Conservation (phyloP, 2,113 vertebrate genomes). For the Todiramphus saurophagus region DNA sequence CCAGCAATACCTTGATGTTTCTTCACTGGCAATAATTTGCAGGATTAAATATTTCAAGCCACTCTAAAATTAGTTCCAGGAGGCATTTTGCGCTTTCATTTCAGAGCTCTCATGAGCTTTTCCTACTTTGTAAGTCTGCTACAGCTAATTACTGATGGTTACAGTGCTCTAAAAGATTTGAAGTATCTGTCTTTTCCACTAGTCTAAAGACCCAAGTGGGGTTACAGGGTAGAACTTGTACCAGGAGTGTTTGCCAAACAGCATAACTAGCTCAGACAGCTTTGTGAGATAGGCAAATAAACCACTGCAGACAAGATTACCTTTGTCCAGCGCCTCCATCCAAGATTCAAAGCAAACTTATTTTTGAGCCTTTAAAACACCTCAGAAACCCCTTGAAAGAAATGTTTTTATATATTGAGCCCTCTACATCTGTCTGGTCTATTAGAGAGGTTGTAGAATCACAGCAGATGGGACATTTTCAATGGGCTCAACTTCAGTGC, state of each 20-base stretch:
- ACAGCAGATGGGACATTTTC: not conserved
- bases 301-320: constrained; percentile 6
- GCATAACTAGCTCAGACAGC: constrained; percentile 7
- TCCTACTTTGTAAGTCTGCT: constrained; percentile 30
- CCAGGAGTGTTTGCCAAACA: constrained; percentile 37
- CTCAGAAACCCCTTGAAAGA: not conserved
- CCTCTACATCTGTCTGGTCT: not conserved
- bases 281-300: not conserved
- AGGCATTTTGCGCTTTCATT: constrained; percentile 50
- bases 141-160: constrained; percentile 60
- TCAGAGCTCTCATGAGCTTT: constrained; percentile 48
- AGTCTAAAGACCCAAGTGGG: constrained; percentile 18
- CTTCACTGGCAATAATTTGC: constrained; percentile 56
- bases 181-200: constrained; percentile 43
- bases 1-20: constrained; percentile 42
- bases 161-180: constrained; percentile 19
- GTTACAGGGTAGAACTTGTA: not conserved
- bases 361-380: not conserved
- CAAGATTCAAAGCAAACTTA: not conserved
- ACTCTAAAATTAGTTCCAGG: constrained; percentile 60
- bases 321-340: not conserved
- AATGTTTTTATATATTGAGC: not conserved
- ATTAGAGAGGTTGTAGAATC: not conserved
- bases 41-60: constrained; percentile 62
- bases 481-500: not conserved